These are phyloP conservation scores for Mamestra configurata DNA, from an alignment of 1,140 invertebrate genomes.

Conservation along the genomic window DNA sequence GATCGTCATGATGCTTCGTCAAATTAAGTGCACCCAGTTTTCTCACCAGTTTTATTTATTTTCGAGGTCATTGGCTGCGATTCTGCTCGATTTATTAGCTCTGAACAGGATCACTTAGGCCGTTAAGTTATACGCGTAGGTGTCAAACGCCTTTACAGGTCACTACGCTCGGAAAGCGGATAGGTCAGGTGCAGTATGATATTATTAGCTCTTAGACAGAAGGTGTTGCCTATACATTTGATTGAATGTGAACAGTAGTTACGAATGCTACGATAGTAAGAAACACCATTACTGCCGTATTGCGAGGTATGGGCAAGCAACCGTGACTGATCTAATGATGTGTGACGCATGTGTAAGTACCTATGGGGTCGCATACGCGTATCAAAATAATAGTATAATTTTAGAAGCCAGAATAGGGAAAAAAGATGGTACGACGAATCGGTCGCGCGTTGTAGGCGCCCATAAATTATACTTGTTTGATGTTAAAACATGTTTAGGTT, in stretches of 20 bases:
- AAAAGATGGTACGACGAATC: neutral
- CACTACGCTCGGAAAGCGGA: neutral
- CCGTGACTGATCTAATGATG: conserved; percentile 7
- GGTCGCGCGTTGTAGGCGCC: too few species aligned
- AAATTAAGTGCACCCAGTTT: neutral
- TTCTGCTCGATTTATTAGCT: neutral
- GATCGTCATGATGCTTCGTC: neutral
- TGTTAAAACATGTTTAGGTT: too few species aligned
- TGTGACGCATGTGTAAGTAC: neutral
- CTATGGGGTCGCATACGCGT: neutral
- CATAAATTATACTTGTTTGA: too few species aligned
- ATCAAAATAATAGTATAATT: neutral
- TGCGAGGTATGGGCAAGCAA: neutral
- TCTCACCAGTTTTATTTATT: neutral
- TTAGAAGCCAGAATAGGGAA: neutral
- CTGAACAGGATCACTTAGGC: neutral
- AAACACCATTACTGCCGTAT: neutral
- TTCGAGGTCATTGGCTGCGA: neutral
- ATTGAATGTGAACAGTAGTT: neutral
- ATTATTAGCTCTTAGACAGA: neutral
- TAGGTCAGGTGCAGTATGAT: neutral
- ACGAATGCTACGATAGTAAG: neutral
- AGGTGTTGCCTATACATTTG: neutral
- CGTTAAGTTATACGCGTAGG: neutral
- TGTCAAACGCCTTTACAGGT: conserved; percentile 11